Conservation (phyloP, 1,140 invertebrate genomes). For the Zaprionus vittiger region DNA sequence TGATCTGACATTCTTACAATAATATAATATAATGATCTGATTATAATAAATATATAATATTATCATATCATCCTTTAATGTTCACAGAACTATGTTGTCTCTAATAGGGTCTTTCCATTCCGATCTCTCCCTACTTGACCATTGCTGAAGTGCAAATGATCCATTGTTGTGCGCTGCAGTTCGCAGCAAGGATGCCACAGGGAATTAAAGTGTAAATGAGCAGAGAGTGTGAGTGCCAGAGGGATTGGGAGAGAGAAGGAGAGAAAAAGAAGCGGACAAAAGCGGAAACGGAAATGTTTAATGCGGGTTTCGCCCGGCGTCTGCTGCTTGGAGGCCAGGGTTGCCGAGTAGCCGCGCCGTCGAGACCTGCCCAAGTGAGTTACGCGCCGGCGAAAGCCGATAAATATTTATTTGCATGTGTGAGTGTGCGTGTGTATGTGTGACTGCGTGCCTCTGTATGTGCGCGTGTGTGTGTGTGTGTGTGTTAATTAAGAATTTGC, state of each 20-base stretch:
- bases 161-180: conserved; percentile 11
- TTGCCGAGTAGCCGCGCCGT: conserved; percentile 3
- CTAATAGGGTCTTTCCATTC: too few relatives aligned
- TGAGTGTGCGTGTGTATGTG: conserved; percentile 10
- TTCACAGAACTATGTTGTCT: too few relatives aligned
- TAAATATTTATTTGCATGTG: conserved; percentile 73
- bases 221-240: background rate
- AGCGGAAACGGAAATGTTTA: conserved; percentile 56
- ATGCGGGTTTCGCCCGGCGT: conserved; percentile 51
- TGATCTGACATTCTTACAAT: too few relatives aligned
- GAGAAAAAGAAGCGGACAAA: conserved; percentile 38
- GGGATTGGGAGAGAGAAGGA: background rate
- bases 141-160: background rate
- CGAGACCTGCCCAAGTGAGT: conserved; percentile 41
- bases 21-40: too few relatives aligned
- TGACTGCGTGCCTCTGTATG: background rate
- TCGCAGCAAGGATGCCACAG: conserved; percentile 15
- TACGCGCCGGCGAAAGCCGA: conserved; percentile 61
- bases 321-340: conserved; percentile 13
- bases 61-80: too few relatives aligned
- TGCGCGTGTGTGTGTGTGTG: conserved; percentile 28
- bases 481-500: conserved; percentile 76
- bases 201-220: conserved; percentile 50
- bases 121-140: background rate
- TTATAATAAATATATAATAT: too few relatives aligned